These are phyloP conservation scores for Drosophila virilis DNA, from an alignment of 1,140 invertebrate species.

Conservation along the genomic window DNA sequence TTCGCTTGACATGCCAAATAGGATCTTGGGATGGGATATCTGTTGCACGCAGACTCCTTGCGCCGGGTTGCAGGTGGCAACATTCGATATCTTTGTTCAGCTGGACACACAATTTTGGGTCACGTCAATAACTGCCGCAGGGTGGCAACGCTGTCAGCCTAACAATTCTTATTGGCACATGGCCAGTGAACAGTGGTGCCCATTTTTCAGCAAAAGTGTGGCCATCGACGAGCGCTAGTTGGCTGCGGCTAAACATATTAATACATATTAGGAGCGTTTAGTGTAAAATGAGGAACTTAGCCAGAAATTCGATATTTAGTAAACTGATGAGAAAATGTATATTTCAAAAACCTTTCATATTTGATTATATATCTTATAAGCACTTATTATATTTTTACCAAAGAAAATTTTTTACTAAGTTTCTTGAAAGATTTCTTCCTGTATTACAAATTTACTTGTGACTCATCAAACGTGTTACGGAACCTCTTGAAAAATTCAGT, in stretches of 20 bases:
- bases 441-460: no score
- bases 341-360: no score
- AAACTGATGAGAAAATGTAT: no score
- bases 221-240: background rate
- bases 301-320: no score
- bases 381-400: no score
- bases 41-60: constrained; percentile 12
- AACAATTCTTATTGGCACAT: constrained; percentile 6
- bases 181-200: constrained; percentile 36
- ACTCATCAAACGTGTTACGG: no score
- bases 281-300: no score
- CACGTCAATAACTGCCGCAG: constrained; percentile 57
- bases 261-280: no score
- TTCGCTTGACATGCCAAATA: constrained; percentile 43
- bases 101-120: constrained; percentile 39
- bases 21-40: constrained; percentile 15
- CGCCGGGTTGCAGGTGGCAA: constrained; percentile 25
- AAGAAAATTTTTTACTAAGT: no score
- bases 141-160: constrained; percentile 40
- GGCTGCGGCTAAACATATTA: no score
- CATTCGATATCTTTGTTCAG: constrained; percentile 51
- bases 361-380: no score
- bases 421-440: no score
- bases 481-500: background rate
- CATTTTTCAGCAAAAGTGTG: background rate